These are phyloP conservation scores for Falco peregrinus DNA, from an alignment of 2,797 vertebrate genomes.

Conservation along the genomic window DNA sequence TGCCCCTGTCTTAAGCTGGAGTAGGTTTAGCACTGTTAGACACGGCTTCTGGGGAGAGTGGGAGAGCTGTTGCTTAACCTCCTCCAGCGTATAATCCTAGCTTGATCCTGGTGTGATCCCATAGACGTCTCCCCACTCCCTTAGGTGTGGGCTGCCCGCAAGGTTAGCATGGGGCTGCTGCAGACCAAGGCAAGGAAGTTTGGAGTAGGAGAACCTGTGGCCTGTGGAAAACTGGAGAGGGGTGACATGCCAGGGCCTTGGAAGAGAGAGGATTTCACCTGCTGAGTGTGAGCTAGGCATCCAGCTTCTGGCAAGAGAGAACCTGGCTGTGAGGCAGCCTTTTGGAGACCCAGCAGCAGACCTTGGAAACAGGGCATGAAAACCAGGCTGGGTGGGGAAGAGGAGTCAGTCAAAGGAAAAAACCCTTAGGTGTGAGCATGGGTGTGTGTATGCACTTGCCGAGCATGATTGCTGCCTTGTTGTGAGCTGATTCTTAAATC, in stretches of 20 bases:
- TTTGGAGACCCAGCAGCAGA: neutral
- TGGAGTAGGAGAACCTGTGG: neutral
- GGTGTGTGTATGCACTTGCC: neutral
- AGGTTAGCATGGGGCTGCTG: neutral
- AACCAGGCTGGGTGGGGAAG: neutral
- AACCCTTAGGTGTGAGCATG: neutral
- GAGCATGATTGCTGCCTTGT: neutral
- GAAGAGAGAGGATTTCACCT: neutral
- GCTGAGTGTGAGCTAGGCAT: neutral
- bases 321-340: neutral
- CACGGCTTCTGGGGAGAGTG: neutral
- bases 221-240: neutral
- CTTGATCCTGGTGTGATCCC: neutral
- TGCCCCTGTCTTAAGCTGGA: conserved; percentile 10
- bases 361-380: neutral
- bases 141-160: neutral
- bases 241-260: neutral
- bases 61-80: neutral
- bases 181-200: neutral
- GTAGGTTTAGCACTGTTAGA: neutral
- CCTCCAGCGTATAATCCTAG: neutral
- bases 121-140: rapidly evolving
- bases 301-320: neutral
- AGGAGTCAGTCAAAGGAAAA: neutral
- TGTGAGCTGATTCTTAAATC: conserved; percentile 18